Conservation (phyloP, 2,888 invertebrate genomes). For the Psococerastis gibbosa region DNA sequence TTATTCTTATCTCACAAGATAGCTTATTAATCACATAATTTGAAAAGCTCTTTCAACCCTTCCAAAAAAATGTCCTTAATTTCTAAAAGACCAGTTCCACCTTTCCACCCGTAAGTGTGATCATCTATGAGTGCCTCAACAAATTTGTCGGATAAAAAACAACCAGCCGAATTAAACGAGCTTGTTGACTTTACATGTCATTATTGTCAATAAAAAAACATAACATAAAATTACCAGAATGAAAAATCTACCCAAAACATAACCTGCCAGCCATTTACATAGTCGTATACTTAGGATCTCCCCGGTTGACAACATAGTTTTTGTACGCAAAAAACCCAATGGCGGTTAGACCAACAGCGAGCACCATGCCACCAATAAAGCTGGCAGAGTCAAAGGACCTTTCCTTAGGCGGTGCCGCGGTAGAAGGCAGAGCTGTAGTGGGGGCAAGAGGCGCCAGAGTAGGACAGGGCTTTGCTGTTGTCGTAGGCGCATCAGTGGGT, state of each 20-base stretch:
- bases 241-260: background rate
- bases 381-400: conserved; percentile 54
- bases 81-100: no score
- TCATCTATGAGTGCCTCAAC: background rate
- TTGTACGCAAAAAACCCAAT: conserved; percentile 69
- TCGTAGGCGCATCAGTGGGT: conserved; percentile 16
- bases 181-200: no score
- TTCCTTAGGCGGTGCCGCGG: conserved; percentile 18
- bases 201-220: background rate
- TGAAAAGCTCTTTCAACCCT: no score
- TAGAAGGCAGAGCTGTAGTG: conserved; percentile 13
- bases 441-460: conserved; percentile 15
- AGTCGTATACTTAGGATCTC: no score
- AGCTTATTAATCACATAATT: no score
- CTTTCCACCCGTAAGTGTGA: no score
- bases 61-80: no score
- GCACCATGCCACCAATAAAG: conserved; percentile 63
- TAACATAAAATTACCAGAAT: background rate
- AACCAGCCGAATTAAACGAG: background rate
- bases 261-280: no score
- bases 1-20: no score
- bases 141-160: background rate
- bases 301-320: no score
- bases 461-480: conserved; percentile 16
- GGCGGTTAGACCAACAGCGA: conserved; percentile 57